A percentile compares a stretch with the other conserved stretches of the same genome.
Conservation (phyloP, 2,888 invertebrate species). For the Macropis europaea region DNA sequence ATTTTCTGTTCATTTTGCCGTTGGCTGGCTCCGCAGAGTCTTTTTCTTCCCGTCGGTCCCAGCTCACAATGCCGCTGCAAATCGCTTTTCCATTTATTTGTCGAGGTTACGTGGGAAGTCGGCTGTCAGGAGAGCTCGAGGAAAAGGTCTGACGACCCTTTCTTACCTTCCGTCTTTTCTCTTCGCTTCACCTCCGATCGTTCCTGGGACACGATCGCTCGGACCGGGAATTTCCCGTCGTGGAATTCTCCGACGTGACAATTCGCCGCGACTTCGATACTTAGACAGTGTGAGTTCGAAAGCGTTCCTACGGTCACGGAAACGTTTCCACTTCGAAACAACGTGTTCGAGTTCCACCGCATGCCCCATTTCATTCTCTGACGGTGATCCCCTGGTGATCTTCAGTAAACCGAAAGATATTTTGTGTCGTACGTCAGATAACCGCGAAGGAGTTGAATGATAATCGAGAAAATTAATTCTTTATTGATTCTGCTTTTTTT, state of each 20-base stretch:
- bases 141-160: slow-evolving; percentile 41
- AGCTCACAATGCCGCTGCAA: slow-evolving; percentile 38
- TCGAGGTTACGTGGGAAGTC: slow-evolving; percentile 36
- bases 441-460: too few species aligned
- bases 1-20: slow-evolving; percentile 25
- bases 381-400: too few species aligned
- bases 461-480: too few species aligned
- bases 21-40: not conserved
- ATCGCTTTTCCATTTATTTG: slow-evolving; percentile 52
- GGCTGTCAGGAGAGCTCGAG: slow-evolving; percentile 27
- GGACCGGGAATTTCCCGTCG: slow-evolving; percentile 3
- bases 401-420: too few species aligned
- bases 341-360: too few species aligned
- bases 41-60: slow-evolving; percentile 3
- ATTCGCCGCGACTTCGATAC: slow-evolving; percentile 13
- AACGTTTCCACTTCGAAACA: too few species aligned
- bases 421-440: too few species aligned
- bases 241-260: slow-evolving; percentile 13
- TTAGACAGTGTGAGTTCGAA: slow-evolving; percentile 1
- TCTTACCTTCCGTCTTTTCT: slow-evolving; percentile 28
- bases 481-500: too few species aligned
- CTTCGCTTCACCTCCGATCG: slow-evolving; percentile 22
- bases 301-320: not conserved
- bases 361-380: too few species aligned
- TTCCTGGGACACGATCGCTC: slow-evolving; percentile 34